Conservation (phyloP, 1,140 invertebrate species). For the Pristionchus pacificus region DNA sequence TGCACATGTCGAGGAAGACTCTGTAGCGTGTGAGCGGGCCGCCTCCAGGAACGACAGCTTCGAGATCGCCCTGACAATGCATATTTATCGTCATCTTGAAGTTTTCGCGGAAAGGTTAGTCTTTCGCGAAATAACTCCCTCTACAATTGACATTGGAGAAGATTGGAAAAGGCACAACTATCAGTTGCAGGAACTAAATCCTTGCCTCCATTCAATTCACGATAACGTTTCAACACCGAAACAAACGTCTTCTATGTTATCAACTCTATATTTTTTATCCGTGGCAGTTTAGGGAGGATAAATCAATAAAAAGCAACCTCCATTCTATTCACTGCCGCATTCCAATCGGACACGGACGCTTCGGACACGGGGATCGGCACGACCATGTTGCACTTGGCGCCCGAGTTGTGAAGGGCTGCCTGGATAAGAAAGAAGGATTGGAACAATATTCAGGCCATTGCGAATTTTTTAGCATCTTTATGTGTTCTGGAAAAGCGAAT, state of each 20-base stretch:
- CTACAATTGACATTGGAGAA: too few species aligned
- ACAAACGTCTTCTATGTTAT: too few species aligned
- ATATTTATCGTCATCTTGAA: too few species aligned
- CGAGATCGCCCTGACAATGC: not conserved
- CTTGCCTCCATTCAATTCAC: too few species aligned
- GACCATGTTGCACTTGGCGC: constrained; percentile 91
- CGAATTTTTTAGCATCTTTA: constrained; percentile 57
- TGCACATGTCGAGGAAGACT: not conserved
- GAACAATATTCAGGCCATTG: too few species aligned
- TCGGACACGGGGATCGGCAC: constrained; percentile 91
- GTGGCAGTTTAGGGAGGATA: not conserved
- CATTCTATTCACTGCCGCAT: constrained; percentile 10
- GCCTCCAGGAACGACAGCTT: not conserved
- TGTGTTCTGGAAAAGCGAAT: not conserved
- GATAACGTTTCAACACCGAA: too few species aligned
- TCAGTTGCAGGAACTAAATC: too few species aligned
- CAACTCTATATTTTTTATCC: too few species aligned
- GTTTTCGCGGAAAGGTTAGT: too few species aligned
- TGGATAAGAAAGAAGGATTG: constrained; percentile 61
- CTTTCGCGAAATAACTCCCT: too few species aligned
- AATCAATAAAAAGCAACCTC: constrained; percentile 9
- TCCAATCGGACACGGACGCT: constrained; percentile 88
- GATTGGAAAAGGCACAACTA: too few species aligned
- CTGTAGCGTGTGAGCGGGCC: constrained; percentile 1
- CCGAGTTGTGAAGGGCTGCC: constrained; percentile 91